These are phyloP conservation scores for Pachymerium ferrugineum DNA, from an alignment of 2,888 invertebrate genomes.

Conservation along the genomic window DNA sequence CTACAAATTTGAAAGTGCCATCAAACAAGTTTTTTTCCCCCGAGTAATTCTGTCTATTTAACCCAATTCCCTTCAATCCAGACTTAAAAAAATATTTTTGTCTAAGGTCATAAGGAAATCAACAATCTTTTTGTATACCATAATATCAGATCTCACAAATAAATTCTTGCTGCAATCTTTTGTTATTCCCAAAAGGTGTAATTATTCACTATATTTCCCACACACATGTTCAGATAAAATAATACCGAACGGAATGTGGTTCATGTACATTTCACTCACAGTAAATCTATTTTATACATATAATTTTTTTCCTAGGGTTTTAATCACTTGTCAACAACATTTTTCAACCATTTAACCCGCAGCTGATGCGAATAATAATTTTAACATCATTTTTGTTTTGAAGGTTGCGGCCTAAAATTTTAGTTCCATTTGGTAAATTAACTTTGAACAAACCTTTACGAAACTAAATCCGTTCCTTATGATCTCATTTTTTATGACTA, in stretches of 20 bases:
- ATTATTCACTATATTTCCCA: background rate
- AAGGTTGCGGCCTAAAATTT: too few relatives aligned
- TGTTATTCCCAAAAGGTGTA: background rate
- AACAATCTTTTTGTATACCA: constrained; percentile 10
- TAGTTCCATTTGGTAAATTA: too few relatives aligned
- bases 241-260: background rate
- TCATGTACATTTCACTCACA: too few relatives aligned
- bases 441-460: too few relatives aligned
- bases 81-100: background rate
- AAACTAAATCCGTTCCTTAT: background rate
- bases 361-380: too few relatives aligned
- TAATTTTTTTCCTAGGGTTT: too few relatives aligned
- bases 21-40: background rate
- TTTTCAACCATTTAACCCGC: too few relatives aligned
- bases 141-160: background rate
- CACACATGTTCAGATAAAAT: background rate
- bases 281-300: too few relatives aligned
- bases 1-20: background rate
- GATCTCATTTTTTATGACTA: background rate
- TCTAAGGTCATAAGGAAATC: constrained; percentile 18
- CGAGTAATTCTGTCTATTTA: constrained; percentile 1
- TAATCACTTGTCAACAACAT: too few relatives aligned
- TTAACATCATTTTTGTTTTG: too few relatives aligned
- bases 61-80: constrained; percentile 5
- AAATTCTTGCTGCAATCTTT: background rate